phyloP scores from a whole-genome alignment of 2,888 invertebrate species.

The Dicranocentrus wangi region DNA sequence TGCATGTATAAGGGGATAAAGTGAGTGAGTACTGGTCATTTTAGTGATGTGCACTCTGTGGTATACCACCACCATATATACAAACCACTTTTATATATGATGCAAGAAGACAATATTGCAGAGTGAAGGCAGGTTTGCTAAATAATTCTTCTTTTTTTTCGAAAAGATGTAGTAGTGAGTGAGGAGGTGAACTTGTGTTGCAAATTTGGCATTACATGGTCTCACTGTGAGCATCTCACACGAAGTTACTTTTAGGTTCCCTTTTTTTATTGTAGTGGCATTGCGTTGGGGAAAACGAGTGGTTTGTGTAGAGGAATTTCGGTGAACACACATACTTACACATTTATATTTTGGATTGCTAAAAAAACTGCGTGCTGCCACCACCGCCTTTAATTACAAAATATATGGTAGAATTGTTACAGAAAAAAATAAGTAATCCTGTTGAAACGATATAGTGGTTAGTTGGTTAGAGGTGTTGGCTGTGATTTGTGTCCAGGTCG shows the following conservation, averaged over 20 bases:
- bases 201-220: conserved; percentile 21
- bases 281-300: too few species aligned
- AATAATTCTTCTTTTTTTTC: too few species aligned
- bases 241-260: not conserved
- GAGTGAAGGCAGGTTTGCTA: too few species aligned
- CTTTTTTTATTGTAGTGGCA: not conserved
- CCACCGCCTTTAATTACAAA: conserved; percentile 11
- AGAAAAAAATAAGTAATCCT: not conserved
- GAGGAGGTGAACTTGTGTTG: conserved; percentile 19
- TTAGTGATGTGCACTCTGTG: conserved; percentile 8
- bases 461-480: not conserved
- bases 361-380: not conserved
- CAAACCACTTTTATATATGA: not conserved
- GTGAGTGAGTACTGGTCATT: not conserved
- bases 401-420: conserved; percentile 12
- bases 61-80: not conserved
- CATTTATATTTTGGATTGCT: not conserved
- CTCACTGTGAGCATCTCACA: conserved; percentile 10
- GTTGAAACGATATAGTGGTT: too few species aligned
- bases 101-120: not conserved
- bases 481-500: conserved; percentile 3
- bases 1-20: not conserved
- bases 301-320: not conserved
- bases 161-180: not conserved
- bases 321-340: not conserved